Percentiles rank a stretch among this genome's conserved stretches.
Conservation (phyloP, 2,888 invertebrate species). For the Coleophora flavipennella region DNA sequence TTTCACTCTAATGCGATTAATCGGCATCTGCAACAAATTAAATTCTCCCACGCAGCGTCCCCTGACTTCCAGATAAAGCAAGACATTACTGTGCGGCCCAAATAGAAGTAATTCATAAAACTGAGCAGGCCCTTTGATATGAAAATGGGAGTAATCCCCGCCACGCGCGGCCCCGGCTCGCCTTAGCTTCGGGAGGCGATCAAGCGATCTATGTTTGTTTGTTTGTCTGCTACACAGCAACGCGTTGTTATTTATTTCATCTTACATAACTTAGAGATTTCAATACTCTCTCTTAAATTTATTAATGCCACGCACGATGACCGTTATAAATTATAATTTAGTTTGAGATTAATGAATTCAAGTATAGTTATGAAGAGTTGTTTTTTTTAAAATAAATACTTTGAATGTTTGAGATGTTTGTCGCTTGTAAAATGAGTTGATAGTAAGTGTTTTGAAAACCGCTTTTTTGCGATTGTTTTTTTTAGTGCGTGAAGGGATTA, state of each 20-base stretch:
- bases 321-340: conserved; percentile 57
- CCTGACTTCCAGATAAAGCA: conserved; percentile 39
- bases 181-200: conserved; percentile 45
- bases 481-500: no score
- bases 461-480: no score
- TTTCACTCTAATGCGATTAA: conserved; percentile 48
- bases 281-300: conserved; percentile 54
- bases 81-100: conserved; percentile 50
- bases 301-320: conserved; percentile 39
- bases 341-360: conserved; percentile 51
- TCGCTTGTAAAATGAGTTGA: conserved; percentile 10
- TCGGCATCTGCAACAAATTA: conserved; percentile 61
- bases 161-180: conserved; percentile 57
- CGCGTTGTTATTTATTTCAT: conserved; percentile 53
- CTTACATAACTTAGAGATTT: conserved; percentile 51
- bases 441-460: no score
- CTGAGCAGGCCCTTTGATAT: conserved; percentile 63
- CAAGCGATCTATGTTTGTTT: conserved; percentile 34
- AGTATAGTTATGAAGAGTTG: conserved; percentile 37
- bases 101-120: conserved; percentile 65
- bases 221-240: conserved; percentile 44
- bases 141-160: conserved; percentile 65
- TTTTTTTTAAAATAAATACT: conserved; percentile 35
- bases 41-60: conserved; percentile 65
- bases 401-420: conserved; percentile 46